These are phyloP conservation scores for Neolamprologus ventralis DNA, from an alignment of 2,113 vertebrate genomes.

Conservation along the genomic window DNA sequence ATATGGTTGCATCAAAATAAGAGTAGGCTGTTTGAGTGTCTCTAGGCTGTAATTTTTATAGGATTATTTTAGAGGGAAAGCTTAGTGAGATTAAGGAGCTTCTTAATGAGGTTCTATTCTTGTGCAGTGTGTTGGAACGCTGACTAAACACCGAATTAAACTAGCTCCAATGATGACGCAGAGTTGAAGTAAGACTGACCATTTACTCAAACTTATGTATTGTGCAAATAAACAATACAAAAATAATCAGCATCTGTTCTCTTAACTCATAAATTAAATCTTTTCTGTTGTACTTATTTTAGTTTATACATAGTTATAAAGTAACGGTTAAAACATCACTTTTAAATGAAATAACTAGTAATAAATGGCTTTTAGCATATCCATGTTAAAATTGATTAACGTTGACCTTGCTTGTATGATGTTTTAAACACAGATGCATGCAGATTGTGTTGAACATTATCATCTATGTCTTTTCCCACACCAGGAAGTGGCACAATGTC, in stretches of 20 bases:
- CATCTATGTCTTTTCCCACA: background rate
- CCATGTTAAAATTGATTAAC: fast-evolving
- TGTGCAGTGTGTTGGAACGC: background rate
- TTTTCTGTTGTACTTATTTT: background rate
- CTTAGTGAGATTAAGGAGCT: background rate
- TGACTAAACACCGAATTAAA: background rate
- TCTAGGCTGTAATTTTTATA: background rate
- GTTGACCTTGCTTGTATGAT: background rate
- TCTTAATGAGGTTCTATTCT: background rate
- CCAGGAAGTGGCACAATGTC: background rate
- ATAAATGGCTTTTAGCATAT: background rate
- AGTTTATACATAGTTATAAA: background rate
- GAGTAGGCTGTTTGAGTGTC: background rate
- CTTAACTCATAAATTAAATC: background rate
- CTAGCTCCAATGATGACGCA: background rate
- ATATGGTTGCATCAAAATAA: background rate
- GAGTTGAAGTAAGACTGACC: background rate
- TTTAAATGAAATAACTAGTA: background rate
- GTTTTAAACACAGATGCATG: background rate
- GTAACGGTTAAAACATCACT: background rate
- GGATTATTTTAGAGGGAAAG: background rate
- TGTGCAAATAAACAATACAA: background rate
- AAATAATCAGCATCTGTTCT: background rate
- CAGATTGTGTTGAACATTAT: background rate
- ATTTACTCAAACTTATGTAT: background rate